Base-by-base conservation (phyloP, 2,888 invertebrate genomes). In the Apamea crenata region DNA sequence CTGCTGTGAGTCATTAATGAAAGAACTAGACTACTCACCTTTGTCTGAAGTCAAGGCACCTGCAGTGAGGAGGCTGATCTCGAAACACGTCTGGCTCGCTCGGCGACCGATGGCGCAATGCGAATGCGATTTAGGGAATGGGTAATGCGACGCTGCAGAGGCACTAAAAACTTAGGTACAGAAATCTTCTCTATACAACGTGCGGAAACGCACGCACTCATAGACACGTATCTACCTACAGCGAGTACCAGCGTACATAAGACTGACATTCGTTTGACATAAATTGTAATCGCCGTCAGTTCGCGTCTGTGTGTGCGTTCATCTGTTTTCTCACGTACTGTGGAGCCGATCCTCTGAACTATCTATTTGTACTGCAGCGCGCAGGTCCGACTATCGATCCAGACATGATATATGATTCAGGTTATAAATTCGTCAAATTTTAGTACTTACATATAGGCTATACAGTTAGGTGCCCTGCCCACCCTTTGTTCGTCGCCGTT, bases 21-120 rank as follows among this genome's bases (percentile, higher is more conserved):
- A 32, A n/a, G 10, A 61, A 63, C n/a, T 53, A 44, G 29, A 50
- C 25, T 36, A 68, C 50, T 61, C 14, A 79, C 80, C 81, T 74
- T 74, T 71, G 61, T 74, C 66, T 70, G 47, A 40, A 65, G 25
- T 18, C 6, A 65, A 53, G n/a, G n/a, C 59, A 59, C n/a, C 59
- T 61, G 59, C 18, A 68, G n/a, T 6, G 18, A 14, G n/a, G 21
- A 50, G 59, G 29, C 47, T 29, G 56, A 12, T 16, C 53, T 14
- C 36, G 47, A 6, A 32, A 44, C 61, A 8, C 72, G 80, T 69
- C 68, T 36, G 1, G 3, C 36, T 65, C 68, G 5, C 56, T 7
- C 73, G 47, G n/a, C 14, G 69, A 7, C 63, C 47, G 40, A 40
- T 59, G 56, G 25, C 65, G 73, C 56, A 80, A 69, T 74, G 73